Evolutionary conservation across 2,797 vertebrate genomes (phyloP).

Genomic region (Melanotaenia pygmaea): DNA sequence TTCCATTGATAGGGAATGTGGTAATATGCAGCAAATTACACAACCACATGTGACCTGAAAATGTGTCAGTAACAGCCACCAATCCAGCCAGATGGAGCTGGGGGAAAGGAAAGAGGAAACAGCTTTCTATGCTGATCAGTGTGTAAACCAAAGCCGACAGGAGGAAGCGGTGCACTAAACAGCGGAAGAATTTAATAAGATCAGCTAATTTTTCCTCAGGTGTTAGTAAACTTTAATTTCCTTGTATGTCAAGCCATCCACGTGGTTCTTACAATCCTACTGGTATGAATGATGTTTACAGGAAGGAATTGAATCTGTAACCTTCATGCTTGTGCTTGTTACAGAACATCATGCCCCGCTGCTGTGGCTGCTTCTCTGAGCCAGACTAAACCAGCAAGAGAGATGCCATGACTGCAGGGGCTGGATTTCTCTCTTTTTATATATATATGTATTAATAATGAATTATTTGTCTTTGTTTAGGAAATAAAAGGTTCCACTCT

Average conservation of each 20-base stretch:
- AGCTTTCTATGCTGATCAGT: constrained; percentile 26
- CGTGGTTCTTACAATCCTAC: constrained; percentile 12
- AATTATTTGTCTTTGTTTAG: constrained; percentile 34
- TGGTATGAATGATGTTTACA: constrained; percentile 42
- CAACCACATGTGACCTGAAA: constrained; percentile 35
- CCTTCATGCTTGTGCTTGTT: constrained; percentile 56
- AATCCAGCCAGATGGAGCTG: constrained; percentile 16
- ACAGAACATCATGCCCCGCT: constrained; percentile 44
- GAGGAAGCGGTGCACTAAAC: constrained; percentile 47
- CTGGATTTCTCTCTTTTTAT: too few species aligned
- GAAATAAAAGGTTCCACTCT: constrained; percentile 36
- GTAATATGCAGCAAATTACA: constrained; percentile 66
- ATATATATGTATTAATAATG: constrained; percentile 11
- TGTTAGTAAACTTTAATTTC: constrained; percentile 35
- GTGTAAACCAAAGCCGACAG: constrained; percentile 33
- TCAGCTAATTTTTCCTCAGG: constrained; percentile 8
- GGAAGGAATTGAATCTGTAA: constrained; percentile 45
- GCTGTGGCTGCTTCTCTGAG: constrained; percentile 32
- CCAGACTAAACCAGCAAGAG: constrained; percentile 35
- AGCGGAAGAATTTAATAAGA: constrained; percentile 36
- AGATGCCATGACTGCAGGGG: constrained; percentile 19
- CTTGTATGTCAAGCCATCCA: constrained; percentile 51
- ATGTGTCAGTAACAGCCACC: constrained; percentile 17
- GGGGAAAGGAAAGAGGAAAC: constrained; percentile 9
- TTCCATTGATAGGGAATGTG: constrained; percentile 46